Evolutionary conservation across 2,797 vertebrate species (phyloP).

Genomic region (Picus viridis): DNA sequence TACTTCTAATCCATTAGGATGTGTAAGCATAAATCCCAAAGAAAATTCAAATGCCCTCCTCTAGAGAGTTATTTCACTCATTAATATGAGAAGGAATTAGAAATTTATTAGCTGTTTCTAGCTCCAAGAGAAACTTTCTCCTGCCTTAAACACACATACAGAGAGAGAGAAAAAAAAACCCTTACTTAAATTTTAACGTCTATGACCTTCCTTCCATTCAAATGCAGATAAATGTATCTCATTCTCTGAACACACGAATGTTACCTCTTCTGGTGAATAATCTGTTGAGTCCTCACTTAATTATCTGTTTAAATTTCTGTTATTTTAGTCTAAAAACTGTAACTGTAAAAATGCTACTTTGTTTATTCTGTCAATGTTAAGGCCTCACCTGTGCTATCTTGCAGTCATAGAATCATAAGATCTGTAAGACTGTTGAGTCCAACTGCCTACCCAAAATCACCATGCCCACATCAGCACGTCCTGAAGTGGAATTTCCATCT

Average conservation of each 20-base stretch:
- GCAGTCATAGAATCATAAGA: background rate
- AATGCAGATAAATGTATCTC: background rate
- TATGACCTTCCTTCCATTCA: background rate
- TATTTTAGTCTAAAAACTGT: background rate
- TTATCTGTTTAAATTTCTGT: background rate
- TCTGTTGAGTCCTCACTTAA: background rate
- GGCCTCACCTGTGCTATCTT: background rate
- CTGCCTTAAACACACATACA: background rate
- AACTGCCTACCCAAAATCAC: too few species aligned
- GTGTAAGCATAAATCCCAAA: background rate
- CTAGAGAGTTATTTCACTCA: background rate
- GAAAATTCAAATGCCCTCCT: background rate
- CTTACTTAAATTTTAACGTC: background rate
- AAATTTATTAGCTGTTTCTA: background rate
- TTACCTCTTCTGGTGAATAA: background rate
- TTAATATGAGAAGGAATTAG: background rate
- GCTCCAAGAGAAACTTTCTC: background rate
- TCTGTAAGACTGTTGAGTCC: too few species aligned
- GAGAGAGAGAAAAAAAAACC: background rate
- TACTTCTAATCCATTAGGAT: background rate
- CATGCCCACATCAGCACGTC: too few species aligned
- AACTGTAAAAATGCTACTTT: background rate
- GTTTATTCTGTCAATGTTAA: background rate
- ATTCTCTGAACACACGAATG: background rate
- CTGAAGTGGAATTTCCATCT: too few species aligned